Conservation (phyloP, 2,113 vertebrate species). For the Micronycteris hirsuta region DNA sequence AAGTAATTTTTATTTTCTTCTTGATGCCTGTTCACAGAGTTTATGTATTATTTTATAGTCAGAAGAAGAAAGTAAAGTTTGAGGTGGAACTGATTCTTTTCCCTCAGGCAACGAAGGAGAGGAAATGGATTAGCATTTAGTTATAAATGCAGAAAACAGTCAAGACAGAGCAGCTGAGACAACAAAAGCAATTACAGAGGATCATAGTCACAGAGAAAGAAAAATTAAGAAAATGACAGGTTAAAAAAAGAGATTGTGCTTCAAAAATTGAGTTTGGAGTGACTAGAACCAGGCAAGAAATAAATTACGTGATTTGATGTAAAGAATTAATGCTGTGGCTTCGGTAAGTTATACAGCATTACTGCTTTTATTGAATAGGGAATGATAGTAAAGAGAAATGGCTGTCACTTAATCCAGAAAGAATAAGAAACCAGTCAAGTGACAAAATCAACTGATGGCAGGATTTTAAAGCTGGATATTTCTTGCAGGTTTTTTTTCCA, state of each 20-base stretch:
- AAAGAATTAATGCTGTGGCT: not conserved
- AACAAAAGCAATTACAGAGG: not conserved
- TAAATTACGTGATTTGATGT: not conserved
- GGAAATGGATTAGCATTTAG: constrained; percentile 34
- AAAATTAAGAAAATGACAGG: not conserved
- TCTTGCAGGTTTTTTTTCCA: not conserved
- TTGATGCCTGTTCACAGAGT: not conserved
- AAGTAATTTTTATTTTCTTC: not conserved
- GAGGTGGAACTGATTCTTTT: not conserved
- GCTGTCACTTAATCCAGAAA: constrained; percentile 11
- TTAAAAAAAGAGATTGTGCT: not conserved
- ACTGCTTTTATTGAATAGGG: not conserved
- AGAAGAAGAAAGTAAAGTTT: constrained; percentile 22
- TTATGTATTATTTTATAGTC: constrained; percentile 17
- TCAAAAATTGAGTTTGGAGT: constrained; percentile 12
- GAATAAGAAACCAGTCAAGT: not conserved
- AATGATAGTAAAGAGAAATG: constrained; percentile 14
- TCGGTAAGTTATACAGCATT: not conserved
- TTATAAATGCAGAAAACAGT: constrained; percentile 8
- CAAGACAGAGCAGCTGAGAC: not conserved
- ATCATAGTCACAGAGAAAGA: not conserved
- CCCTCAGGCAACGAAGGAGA: not conserved
- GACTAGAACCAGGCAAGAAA: not conserved
- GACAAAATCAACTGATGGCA: not conserved
- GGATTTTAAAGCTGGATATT: constrained; percentile 28